Evolutionary conservation across 2,888 invertebrate species (phyloP).

Genomic region (Pseudococcus longispinus): DNA sequence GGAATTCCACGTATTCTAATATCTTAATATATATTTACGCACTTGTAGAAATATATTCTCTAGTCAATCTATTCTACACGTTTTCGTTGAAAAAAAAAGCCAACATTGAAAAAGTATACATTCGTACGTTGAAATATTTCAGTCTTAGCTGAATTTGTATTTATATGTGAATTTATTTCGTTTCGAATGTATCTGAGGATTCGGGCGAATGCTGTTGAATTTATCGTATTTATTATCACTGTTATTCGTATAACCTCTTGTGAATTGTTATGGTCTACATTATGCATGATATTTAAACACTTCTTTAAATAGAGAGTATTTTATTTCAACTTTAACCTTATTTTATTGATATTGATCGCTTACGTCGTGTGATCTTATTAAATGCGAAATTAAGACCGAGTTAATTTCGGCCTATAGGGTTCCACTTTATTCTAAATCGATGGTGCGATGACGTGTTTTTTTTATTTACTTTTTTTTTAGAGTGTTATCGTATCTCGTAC

Average conservation of each 20-base stretch:
- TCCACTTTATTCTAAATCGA: too few species aligned
- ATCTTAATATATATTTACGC: background rate
- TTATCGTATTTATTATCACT: constrained; percentile 10
- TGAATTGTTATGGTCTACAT: constrained; percentile 36
- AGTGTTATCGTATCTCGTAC: too few species aligned
- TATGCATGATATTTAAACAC: constrained; percentile 43
- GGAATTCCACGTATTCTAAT: background rate
- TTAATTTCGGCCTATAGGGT: too few species aligned
- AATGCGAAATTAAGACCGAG: too few species aligned
- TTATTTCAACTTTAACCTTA: background rate
- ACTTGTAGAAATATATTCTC: constrained; percentile 38
- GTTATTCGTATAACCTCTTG: constrained; percentile 23
- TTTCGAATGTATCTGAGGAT: background rate
- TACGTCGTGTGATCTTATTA: too few species aligned
- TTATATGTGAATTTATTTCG: background rate
- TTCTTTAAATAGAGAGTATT: constrained; percentile 29
- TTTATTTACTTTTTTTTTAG: too few species aligned
- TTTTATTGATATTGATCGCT: too few species aligned
- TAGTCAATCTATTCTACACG: constrained; percentile 32
- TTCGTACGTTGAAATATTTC: too few species aligned
- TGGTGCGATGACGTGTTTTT: too few species aligned
- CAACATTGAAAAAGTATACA: too few species aligned
- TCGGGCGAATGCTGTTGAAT: constrained; percentile 11
- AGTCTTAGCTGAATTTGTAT: background rate
- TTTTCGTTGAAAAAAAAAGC: background rate